These are phyloP conservation scores for Aselliscus stoliczkanus DNA, from an alignment of 2,797 vertebrate species.

Conservation along the genomic window DNA sequence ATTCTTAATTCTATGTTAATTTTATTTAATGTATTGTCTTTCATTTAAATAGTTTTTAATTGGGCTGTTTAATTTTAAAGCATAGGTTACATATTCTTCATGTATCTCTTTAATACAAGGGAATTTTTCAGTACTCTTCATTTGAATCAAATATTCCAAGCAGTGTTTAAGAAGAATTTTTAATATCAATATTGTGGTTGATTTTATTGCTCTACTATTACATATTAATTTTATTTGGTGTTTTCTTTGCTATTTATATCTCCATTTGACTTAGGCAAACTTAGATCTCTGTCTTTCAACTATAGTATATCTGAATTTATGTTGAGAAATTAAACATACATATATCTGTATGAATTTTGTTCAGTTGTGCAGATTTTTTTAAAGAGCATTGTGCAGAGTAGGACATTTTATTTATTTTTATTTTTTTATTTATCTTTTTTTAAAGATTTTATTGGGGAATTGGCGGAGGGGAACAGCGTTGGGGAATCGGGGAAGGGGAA, in stretches of 20 bases:
- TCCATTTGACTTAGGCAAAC: constrained; percentile 9
- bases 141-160: constrained; percentile 39
- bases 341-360: neutral
- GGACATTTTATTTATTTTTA: too few relatives aligned
- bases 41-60: neutral
- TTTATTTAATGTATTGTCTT: neutral
- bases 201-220: neutral
- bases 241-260: neutral
- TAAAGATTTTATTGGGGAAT: too few relatives aligned
- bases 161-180: neutral
- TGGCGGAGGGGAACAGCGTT: too few relatives aligned
- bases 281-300: constrained; percentile 25
- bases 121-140: neutral
- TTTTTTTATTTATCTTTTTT: too few relatives aligned
- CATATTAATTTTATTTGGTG: neutral
- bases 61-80: constrained; percentile 23
- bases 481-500: too few relatives aligned
- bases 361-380: neutral
- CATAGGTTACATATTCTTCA: neutral
- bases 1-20: neutral
- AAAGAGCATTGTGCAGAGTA: neutral
- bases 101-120: neutral
- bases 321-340: constrained; percentile 25
- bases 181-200: neutral
- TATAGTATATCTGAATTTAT: neutral